Percentiles rank a stretch among this genome's conserved stretches.
phyloP scores from a whole-genome alignment of 2,113 vertebrate species.

The Erythrolamprus reginae region DNA sequence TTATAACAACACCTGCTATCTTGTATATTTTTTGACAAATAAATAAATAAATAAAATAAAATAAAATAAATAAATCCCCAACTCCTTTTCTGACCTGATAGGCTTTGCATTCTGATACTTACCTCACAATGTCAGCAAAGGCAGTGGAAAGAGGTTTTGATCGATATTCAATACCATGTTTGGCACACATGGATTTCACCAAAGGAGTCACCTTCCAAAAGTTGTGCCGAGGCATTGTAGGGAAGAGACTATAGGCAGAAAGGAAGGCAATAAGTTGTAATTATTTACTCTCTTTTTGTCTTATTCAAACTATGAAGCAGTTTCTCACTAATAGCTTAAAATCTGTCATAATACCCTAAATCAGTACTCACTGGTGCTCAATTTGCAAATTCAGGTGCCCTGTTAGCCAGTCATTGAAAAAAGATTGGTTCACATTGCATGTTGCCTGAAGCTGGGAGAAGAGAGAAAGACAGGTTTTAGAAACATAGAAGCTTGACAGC shows the following conservation, averaged over 20 bases:
- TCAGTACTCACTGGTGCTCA: conserved; percentile 71
- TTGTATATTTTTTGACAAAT: no score
- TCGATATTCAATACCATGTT: conserved; percentile 65
- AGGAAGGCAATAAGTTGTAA: not conserved
- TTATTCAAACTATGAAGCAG: accelerated
- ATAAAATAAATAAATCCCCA: not conserved
- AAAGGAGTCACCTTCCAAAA: conserved; percentile 75
- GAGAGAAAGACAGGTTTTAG: not conserved
- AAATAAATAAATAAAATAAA: no score
- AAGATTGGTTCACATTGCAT: conserved; percentile 32
- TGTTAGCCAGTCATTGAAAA: conserved; percentile 76
- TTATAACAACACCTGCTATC: no score
- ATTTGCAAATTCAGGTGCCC: conserved; percentile 78
- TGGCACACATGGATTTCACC: conserved; percentile 73
- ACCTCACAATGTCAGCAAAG: conserved; percentile 73
- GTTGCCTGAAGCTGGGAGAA: conserved; percentile 55
- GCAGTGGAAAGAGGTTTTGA: conserved; percentile 66
- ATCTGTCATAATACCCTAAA: not conserved
- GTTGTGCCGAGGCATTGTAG: conserved; percentile 70
- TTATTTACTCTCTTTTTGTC: not conserved
- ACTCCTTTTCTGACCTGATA: not conserved
- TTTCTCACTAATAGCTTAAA: not conserved
- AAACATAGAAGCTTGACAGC: no score
- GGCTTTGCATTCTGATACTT: conserved; percentile 37
- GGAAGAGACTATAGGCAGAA: conserved; percentile 64